Percentiles rank a stretch among this genome's conserved stretches.
Conservation (phyloP, 2,797 vertebrate genomes). For the Oreochromis grahami region DNA sequence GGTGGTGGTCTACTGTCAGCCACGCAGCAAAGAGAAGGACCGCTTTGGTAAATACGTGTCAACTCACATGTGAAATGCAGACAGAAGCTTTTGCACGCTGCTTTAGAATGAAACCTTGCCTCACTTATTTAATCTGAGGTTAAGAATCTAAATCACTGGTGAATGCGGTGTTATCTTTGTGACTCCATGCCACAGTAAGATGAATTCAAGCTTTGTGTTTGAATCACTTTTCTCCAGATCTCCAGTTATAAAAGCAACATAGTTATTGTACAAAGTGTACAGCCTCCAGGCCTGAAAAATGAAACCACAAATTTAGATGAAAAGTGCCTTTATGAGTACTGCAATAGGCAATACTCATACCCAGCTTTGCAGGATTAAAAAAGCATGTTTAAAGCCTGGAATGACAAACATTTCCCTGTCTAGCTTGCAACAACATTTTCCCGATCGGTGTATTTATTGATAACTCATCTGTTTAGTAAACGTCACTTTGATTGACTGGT, state of each 20-base stretch:
- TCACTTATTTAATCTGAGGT: background rate
- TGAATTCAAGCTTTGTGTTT: background rate
- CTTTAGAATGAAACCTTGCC: background rate
- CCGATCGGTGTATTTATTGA: fast-evolving
- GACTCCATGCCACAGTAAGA: fast-evolving
- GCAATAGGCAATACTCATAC: background rate
- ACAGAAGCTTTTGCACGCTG: background rate
- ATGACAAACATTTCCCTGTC: background rate
- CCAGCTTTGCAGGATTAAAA: background rate
- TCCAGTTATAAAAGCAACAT: background rate
- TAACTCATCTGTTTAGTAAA: background rate
- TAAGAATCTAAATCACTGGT: background rate
- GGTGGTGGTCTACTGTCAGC: constrained; percentile 95
- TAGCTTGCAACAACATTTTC: background rate
- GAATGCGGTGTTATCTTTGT: background rate
- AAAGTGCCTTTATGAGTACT: background rate
- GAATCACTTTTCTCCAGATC: background rate
- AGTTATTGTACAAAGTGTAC: background rate
- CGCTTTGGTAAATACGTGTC: constrained; percentile 80
- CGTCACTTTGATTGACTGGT: background rate
- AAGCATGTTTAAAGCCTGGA: background rate
- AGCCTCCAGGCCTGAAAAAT: background rate
- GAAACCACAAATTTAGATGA: background rate
- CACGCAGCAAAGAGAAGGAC: constrained; percentile 95
- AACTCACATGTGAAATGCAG: fast-evolving